Evolutionary conservation across 1,140 invertebrate genomes (phyloP).

Genomic region (Hypothenemus hampei): DNA sequence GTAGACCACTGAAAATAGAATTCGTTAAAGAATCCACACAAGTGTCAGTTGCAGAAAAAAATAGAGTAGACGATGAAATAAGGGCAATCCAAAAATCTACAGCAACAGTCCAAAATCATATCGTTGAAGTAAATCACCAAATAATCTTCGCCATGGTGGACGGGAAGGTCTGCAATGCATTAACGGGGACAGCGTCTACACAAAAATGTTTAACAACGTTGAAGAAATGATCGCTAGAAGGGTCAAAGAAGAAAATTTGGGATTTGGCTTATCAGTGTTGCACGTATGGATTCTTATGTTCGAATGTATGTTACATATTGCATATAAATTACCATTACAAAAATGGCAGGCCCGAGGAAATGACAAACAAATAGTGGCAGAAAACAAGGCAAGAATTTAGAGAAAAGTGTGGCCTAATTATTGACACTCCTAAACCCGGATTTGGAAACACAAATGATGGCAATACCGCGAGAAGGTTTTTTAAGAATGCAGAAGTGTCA

Average conservation of each 20-base stretch:
- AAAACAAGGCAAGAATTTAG: no score
- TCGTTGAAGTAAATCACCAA: constrained; percentile 29
- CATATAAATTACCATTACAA: background rate
- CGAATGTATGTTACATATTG: constrained; percentile 39
- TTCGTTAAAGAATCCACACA: constrained; percentile 36
- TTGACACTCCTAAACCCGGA: no score
- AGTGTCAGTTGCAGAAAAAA: constrained; percentile 36
- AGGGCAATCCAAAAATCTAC: background rate
- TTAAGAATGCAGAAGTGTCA: no score
- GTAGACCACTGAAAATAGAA: constrained; percentile 36
- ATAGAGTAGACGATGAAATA: constrained; percentile 24
- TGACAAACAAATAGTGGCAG: no score
- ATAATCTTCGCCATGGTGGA: constrained; percentile 44
- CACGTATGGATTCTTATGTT: constrained; percentile 42
- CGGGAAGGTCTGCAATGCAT: constrained; percentile 44
- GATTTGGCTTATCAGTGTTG: constrained; percentile 34
- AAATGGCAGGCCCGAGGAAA: background rate
- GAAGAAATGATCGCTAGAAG: constrained; percentile 32
- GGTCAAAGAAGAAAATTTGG: constrained; percentile 20
- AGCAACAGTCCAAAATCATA: background rate
- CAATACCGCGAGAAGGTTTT: no score
- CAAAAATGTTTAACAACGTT: constrained; percentile 39
- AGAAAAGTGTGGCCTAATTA: no score
- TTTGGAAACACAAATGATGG: no score
- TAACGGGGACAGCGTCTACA: constrained; percentile 40